phyloP scores from a whole-genome alignment of 64 coral and sea anemone species.

The Hydrozoanthus tunicans region DNA sequence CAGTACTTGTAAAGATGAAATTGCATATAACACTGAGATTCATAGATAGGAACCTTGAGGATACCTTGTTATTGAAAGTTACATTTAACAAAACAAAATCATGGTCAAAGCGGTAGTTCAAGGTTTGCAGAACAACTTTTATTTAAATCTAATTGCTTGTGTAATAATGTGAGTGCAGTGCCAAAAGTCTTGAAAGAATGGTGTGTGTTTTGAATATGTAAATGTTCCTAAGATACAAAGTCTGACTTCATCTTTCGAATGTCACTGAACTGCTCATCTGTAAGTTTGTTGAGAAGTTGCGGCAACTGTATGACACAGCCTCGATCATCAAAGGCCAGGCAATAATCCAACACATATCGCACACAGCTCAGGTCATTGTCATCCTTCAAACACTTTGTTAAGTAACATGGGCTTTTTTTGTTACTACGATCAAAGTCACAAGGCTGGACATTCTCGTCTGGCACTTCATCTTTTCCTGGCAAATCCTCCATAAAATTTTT shows the following conservation, averaged over 20 bases:
- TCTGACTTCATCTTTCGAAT: slow-evolving; percentile 63
- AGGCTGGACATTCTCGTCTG: background rate
- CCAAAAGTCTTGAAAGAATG: background rate
- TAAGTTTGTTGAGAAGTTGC: slow-evolving; percentile 83
- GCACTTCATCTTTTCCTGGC: background rate
- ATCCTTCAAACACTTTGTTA: slow-evolving; percentile 42
- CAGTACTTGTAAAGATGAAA: no score
- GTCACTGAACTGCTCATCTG: slow-evolving; percentile 41
- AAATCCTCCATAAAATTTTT: slow-evolving; percentile 32
- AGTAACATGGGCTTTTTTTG: slow-evolving; percentile 77
- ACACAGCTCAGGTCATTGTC: slow-evolving; percentile 65
- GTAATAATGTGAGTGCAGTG: background rate
- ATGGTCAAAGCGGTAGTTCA: no score
- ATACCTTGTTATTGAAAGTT: no score
- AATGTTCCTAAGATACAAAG: background rate
- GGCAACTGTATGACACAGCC: slow-evolving; percentile 89
- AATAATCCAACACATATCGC: slow-evolving; percentile 88
- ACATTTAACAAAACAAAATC: no score
- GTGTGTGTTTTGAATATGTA: background rate
- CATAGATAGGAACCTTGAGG: no score
- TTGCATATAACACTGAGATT: no score
- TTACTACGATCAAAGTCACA: slow-evolving; percentile 95
- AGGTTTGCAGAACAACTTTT: no score
- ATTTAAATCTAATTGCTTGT: background rate
- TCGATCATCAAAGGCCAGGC: slow-evolving; percentile 75